Conservation (phyloP, 2,113 vertebrate genomes). For the Redunca redunca region DNA sequence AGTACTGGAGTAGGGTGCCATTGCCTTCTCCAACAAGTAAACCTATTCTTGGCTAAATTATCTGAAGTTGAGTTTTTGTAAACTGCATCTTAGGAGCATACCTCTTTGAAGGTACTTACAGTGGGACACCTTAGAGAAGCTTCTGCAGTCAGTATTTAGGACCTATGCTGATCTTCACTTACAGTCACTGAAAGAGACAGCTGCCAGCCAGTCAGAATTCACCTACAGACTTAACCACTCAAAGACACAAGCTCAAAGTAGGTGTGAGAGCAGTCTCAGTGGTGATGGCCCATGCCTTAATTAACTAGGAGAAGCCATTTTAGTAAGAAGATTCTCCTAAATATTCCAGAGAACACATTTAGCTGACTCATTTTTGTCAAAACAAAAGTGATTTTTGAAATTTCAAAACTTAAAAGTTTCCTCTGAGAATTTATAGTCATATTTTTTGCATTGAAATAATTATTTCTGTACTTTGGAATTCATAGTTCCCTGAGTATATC, state of each 20-base stretch:
- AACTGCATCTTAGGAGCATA: not conserved
- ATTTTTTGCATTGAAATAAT: constrained; percentile 25
- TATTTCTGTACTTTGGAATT: constrained; percentile 44
- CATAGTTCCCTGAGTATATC: not conserved
- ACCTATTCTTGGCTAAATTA: not conserved
- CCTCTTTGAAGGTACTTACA: not conserved
- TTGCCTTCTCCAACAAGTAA: no score
- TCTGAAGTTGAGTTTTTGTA: not conserved
- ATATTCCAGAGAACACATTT: not conserved
- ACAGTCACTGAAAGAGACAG: not conserved
- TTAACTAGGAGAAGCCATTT: not conserved
- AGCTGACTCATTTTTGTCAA: constrained; percentile 17
- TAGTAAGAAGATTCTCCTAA: not conserved
- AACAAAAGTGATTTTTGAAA: constrained; percentile 10
- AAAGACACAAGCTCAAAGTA: not conserved
- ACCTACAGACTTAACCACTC: not conserved
- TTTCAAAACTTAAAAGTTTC: not conserved
- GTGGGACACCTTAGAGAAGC: not conserved
- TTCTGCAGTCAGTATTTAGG: not conserved
- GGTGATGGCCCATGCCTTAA: not conserved
- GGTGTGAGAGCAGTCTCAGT: not conserved
- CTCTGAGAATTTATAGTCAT: not conserved
- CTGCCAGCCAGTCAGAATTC: not conserved
- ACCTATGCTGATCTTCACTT: not conserved
- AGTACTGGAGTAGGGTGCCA: no score